Evolutionary conservation across 2,797 vertebrate genomes (phyloP).

Genomic region (Pangasius macronema): DNA sequence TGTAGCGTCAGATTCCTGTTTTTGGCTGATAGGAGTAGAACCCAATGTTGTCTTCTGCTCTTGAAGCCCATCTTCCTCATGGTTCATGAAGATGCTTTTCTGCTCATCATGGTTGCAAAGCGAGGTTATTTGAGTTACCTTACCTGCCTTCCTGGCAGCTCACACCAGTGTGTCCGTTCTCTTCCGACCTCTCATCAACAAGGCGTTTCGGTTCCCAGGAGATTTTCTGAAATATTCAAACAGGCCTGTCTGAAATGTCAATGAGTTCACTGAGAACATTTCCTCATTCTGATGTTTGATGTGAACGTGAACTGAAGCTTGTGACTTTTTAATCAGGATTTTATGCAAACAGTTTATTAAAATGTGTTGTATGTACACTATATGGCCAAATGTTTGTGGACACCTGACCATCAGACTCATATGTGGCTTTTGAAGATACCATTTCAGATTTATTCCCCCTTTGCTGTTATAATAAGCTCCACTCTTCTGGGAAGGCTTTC

Average conservation of each 20-base stretch:
- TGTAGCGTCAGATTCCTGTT: not conserved
- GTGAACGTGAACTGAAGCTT: not conserved
- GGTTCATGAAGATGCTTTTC: not conserved
- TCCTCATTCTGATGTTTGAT: not conserved
- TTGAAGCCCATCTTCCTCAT: not conserved
- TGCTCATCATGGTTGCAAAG: not conserved
- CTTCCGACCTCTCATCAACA: not conserved
- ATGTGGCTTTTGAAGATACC: too few relatives aligned
- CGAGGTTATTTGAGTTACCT: not conserved
- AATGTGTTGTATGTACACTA: too few relatives aligned
- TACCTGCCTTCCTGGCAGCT: not conserved
- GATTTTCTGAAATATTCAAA: not conserved
- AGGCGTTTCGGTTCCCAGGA: not conserved
- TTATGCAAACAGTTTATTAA: not conserved
- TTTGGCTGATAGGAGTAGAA: not conserved
- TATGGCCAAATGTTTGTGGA: too few relatives aligned
- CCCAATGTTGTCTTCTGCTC: not conserved
- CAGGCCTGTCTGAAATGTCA: too few relatives aligned
- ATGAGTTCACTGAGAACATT: not conserved
- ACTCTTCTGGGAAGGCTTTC: too few relatives aligned
- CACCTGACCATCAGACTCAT: too few relatives aligned
- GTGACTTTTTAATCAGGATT: not conserved
- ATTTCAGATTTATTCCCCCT: too few relatives aligned
- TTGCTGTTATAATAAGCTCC: too few relatives aligned
- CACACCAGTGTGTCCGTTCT: not conserved